Evolutionary conservation across 2,797 vertebrate genomes (phyloP).

Genomic region (Chaenodraco wilsoni): DNA sequence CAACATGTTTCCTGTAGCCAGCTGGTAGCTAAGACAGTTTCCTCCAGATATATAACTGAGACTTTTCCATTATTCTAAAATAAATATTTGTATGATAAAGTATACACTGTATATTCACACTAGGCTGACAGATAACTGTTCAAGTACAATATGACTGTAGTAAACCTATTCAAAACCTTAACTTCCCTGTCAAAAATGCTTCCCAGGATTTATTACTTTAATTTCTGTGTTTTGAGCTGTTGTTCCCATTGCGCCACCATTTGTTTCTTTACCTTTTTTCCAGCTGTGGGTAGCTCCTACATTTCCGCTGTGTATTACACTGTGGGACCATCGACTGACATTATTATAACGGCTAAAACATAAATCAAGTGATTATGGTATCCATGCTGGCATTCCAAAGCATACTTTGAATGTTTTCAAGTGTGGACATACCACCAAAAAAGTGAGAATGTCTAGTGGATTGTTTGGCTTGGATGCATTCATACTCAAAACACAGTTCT

Average conservation of each 20-base stretch:
- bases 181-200: not conserved
- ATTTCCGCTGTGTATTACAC: conserved; percentile 22
- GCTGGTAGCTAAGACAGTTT: conserved; percentile 14
- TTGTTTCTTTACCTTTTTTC: conserved; percentile 33
- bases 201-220: conserved; percentile 5
- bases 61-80: conserved; percentile 1
- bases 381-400: conserved; percentile 4
- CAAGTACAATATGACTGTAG: not conserved
- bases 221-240: conserved; percentile 28
- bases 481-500: not conserved
- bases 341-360: conserved; percentile 4
- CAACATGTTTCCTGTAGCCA: conserved; percentile 22
- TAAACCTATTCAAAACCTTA: not conserved
- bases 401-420: conserved; percentile 11
- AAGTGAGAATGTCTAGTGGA: not conserved
- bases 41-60: not conserved
- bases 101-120: not conserved
- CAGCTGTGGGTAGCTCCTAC: conserved; percentile 30
- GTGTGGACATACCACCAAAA: not conserved
- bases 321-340: conserved; percentile 11
- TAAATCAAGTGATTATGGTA: conserved; percentile 35
- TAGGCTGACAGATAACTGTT: not conserved
- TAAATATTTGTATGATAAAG: not conserved
- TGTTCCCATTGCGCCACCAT: conserved; percentile 4
- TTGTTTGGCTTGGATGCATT: not conserved